A percentile compares a stretch with the other conserved stretches of the same genome.
These are phyloP conservation scores for Phrynocephalus vlangalii DNA, from an alignment of 2,797 vertebrate species.

Conservation along the genomic window DNA sequence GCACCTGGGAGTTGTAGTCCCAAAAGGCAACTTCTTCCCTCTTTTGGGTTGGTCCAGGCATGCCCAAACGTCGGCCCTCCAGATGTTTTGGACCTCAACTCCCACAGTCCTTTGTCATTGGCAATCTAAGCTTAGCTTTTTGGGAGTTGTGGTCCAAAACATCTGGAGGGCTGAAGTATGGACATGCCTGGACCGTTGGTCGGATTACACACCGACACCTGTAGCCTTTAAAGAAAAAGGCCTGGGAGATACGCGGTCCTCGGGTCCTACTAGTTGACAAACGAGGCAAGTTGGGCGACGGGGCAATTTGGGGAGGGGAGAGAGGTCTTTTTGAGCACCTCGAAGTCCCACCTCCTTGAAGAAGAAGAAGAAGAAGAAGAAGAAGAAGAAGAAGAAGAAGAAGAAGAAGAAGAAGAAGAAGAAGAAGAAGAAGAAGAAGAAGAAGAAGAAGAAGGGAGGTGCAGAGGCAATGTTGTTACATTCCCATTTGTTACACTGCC, in stretches of 20 bases:
- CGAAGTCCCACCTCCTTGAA: neutral
- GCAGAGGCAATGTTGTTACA: conserved; percentile 79
- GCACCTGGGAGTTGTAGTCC: neutral
- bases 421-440: conserved; percentile 45
- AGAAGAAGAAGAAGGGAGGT: conserved; percentile 38
- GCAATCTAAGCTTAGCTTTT: too few species aligned
- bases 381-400: conserved; percentile 58
- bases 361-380: conserved; percentile 23
- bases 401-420: conserved; percentile 36
- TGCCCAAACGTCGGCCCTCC: too few species aligned
- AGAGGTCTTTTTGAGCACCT: too few species aligned
- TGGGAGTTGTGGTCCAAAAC: too few species aligned
- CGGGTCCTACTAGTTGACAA: conserved; percentile 45
- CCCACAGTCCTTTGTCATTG: too few species aligned
- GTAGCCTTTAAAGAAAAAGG: conserved; percentile 1
- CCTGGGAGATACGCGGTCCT: conserved; percentile 44
- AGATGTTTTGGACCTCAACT: too few species aligned
- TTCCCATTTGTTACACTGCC: conserved; percentile 82
- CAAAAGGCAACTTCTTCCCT: too few species aligned
- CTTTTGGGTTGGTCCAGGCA: too few species aligned
- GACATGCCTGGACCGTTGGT: too few species aligned
- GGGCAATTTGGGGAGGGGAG: conserved; percentile 26
- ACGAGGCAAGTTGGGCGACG: conserved; percentile 48
- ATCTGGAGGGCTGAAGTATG: too few species aligned
- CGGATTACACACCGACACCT: too few species aligned